Percentiles rank a stretch among this genome's conserved stretches.
phyloP scores from a whole-genome alignment of 2,797 vertebrate genomes.

The Gobio occitaniae region DNA sequence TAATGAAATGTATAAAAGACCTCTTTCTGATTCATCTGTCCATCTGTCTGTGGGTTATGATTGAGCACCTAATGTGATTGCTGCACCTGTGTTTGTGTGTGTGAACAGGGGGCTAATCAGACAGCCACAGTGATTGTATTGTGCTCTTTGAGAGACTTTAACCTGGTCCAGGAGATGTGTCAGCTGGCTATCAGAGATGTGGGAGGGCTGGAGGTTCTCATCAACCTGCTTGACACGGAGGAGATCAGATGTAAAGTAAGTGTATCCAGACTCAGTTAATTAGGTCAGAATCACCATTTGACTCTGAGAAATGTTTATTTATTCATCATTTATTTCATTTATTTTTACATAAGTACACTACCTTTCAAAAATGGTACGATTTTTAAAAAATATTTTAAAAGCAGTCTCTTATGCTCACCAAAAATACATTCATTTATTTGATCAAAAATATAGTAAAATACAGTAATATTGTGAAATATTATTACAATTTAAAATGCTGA shows the following conservation, averaged over 20 bases:
- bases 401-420: neutral
- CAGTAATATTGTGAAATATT: neutral
- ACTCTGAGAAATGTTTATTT: neutral
- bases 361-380: neutral
- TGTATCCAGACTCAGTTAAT: constrained; percentile 31
- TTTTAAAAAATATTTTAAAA: no score
- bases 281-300: neutral
- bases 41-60: constrained; percentile 13
- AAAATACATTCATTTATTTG: neutral
- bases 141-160: constrained; percentile 90
- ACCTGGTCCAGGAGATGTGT: constrained; percentile 89
- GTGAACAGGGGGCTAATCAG: constrained; percentile 88
- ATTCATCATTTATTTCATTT: neutral
- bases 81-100: constrained; percentile 45
- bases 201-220: constrained; percentile 91
- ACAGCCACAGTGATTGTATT: constrained; percentile 89
- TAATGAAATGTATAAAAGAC: neutral
- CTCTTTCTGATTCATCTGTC: constrained; percentile 7
- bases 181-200: constrained; percentile 92
- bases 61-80: constrained; percentile 1
- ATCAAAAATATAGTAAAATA: neutral
- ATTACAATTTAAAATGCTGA: neutral
- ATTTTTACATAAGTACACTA: neutral
- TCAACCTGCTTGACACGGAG: constrained; percentile 94
- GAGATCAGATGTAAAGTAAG: constrained; percentile 93